phyloP scores from a whole-genome alignment of 2,888 invertebrate genomes.

The Dorcus parallelipipedus region DNA sequence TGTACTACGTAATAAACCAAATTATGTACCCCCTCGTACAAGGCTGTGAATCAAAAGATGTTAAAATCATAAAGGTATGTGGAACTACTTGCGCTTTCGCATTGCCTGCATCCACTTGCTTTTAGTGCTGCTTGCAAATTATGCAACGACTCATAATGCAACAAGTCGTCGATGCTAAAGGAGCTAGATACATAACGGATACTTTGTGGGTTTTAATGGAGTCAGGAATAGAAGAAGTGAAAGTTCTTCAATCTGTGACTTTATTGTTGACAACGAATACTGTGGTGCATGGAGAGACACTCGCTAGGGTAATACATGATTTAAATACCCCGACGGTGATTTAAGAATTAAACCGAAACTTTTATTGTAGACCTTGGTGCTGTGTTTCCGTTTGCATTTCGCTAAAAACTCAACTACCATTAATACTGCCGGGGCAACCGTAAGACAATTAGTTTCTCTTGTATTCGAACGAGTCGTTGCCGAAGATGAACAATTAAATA shows the following conservation, averaged over 20 bases:
- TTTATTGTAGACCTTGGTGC: slow-evolving; percentile 72
- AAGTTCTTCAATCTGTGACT: slow-evolving; percentile 93
- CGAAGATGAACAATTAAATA: slow-evolving; percentile 59
- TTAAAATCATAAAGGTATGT: slow-evolving; percentile 86
- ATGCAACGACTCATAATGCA: slow-evolving; percentile 92
- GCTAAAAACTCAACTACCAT: slow-evolving; percentile 92
- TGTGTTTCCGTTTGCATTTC: slow-evolving; percentile 96
- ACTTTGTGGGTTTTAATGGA: slow-evolving; percentile 93
- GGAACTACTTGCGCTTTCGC: slow-evolving; percentile 1
- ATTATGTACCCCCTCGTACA: slow-evolving; percentile 94
- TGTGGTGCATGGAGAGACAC: slow-evolving; percentile 88
- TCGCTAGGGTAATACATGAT: slow-evolving; percentile 73
- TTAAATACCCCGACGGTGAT: too few species aligned
- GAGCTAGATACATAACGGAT: slow-evolving; percentile 89
- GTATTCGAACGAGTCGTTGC: slow-evolving; percentile 83
- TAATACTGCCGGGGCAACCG: slow-evolving; percentile 97
- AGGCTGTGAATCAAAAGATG: slow-evolving; percentile 96
- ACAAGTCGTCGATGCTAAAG: slow-evolving; percentile 86
- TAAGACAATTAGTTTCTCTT: slow-evolving; percentile 88
- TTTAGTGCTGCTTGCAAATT: slow-evolving; percentile 84
- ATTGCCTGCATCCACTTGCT: slow-evolving; percentile 21
- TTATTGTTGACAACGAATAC: slow-evolving; percentile 92
- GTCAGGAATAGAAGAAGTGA: slow-evolving; percentile 90
- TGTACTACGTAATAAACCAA: slow-evolving; percentile 88
- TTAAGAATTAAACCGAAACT: not conserved